phyloP scores from a whole-genome alignment of 2,113 vertebrate species.

The Ellobius talpinus region DNA sequence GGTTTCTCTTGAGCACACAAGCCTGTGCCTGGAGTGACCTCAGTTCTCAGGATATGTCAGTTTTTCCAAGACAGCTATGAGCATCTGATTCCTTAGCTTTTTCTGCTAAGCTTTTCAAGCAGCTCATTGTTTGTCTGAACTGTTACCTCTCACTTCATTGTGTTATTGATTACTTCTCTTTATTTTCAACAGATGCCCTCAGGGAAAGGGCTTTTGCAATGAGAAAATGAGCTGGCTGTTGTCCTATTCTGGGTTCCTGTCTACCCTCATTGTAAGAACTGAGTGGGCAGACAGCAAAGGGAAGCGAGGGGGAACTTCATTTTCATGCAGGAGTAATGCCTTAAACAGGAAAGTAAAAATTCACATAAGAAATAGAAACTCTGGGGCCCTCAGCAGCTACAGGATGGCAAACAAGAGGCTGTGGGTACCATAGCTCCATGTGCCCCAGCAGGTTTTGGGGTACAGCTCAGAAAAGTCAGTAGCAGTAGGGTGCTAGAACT shows the following conservation, averaged over 20 bases:
- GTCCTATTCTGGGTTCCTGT: background rate
- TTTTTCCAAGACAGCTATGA: background rate
- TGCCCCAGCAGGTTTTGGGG: background rate
- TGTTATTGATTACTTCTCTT: conserved; percentile 2
- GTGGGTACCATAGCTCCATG: background rate
- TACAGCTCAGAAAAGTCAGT: background rate
- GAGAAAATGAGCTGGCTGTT: background rate
- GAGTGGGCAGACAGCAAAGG: background rate
- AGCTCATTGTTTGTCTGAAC: background rate
- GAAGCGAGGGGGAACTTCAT: background rate
- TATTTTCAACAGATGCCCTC: background rate
- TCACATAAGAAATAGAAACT: background rate
- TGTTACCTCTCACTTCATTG: background rate
- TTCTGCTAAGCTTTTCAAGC: background rate
- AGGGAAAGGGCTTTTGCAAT: background rate
- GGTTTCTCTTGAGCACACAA: background rate
- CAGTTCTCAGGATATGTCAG: background rate
- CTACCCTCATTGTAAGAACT: background rate
- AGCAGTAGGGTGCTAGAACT: background rate
- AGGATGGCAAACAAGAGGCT: background rate
- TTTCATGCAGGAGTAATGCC: background rate
- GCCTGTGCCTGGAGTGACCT: background rate
- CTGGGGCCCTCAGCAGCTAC: background rate
- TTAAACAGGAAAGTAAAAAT: background rate
- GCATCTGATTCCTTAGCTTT: background rate